Base-by-base conservation (phyloP, 2,113 vertebrate species). In the Ovibos moschatus region DNA sequence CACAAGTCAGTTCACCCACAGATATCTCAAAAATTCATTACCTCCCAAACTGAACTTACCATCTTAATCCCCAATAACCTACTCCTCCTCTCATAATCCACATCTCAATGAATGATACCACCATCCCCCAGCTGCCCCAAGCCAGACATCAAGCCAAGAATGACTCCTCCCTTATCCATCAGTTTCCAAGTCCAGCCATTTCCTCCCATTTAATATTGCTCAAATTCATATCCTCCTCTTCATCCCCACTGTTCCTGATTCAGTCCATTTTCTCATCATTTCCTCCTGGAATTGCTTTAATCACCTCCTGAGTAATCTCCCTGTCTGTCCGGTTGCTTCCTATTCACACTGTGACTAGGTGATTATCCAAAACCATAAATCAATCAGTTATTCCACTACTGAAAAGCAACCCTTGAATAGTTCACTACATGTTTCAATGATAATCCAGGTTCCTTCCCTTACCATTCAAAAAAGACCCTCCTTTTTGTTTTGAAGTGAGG, bases 211-310 rank as follows among this genome's bases (percentile, higher is more conserved):
- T 67, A 30, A 21, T 55, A 64, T 60, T n/a, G 30, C 43, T 97
- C 47, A 79, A 57, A 91, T 47, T 16, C 5, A 15, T 0, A 78
- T 33, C 43, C 67, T 74, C 51, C 27, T 86, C 84, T 88, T 64
- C 21, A 78, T 43, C 23, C 40, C 55, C 36, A 82, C 0, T 30
- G 40, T 27, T 88, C 8, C 71, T 58, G 30, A 87, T 71, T 47
- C 8, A 50, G 33, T 55, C 74, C 74, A 58, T 23, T 94, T 79
- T 92, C 82, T 87, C 89, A 57, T 62, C 33, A 79, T 78, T 76
- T 93, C n/a, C 91, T 94, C 92, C 51, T 83, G 51, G 81, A 93
- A 96, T 3, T 91, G 55, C 55, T 93, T 50, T 89, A 45, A 83
- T 94, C 79, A 87, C 40, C 47, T 89, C 33, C 91, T n/a, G 57